These are phyloP conservation scores for Gambusia yucatana DNA, from an alignment of 2,797 vertebrate genomes.

Conservation along the genomic window DNA sequence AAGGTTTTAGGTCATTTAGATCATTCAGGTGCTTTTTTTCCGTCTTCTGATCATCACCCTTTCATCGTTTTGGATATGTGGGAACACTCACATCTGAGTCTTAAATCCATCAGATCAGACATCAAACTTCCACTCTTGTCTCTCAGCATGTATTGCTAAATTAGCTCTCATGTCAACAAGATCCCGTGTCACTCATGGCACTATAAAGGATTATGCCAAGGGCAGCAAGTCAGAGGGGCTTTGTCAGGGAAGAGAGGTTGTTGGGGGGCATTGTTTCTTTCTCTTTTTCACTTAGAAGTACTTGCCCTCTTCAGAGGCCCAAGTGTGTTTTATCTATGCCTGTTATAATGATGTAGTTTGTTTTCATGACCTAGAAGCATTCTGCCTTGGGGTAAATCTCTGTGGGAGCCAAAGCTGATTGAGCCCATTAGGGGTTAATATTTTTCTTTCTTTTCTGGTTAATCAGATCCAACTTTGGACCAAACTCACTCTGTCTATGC, in stretches of 20 bases:
- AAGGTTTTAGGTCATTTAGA: slow-evolving; percentile 43
- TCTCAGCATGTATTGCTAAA: slow-evolving; percentile 34
- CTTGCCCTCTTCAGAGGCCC: slow-evolving; percentile 54
- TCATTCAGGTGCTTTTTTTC: slow-evolving; percentile 22
- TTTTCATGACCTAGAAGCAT: slow-evolving; percentile 68
- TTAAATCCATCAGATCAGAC: slow-evolving; percentile 26
- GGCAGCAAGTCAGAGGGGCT: slow-evolving; percentile 47
- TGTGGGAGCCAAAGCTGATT: slow-evolving; percentile 42
- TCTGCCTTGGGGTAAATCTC: slow-evolving; percentile 42
- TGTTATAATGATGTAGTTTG: slow-evolving; percentile 51
- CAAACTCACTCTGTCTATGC: slow-evolving; percentile 1
- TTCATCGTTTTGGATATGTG: slow-evolving; percentile 35
- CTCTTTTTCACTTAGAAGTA: slow-evolving; percentile 58
- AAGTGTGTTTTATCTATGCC: slow-evolving; percentile 41
- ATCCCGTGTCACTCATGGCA: slow-evolving; percentile 38
- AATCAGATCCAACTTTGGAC: slow-evolving; percentile 14
- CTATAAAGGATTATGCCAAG: slow-evolving; percentile 48
- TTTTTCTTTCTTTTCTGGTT: slow-evolving; percentile 28
- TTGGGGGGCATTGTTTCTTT: slow-evolving; percentile 39
- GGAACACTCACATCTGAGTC: slow-evolving; percentile 6
- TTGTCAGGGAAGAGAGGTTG: slow-evolving; percentile 47
- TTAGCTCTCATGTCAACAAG: slow-evolving; percentile 48
- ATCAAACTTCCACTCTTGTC: slow-evolving; percentile 22
- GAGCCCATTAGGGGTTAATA: slow-evolving; percentile 32
- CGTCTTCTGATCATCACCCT: slow-evolving; percentile 12